phyloP scores from a whole-genome alignment of 2,888 invertebrate genomes.

The Chironomus tentans region DNA sequence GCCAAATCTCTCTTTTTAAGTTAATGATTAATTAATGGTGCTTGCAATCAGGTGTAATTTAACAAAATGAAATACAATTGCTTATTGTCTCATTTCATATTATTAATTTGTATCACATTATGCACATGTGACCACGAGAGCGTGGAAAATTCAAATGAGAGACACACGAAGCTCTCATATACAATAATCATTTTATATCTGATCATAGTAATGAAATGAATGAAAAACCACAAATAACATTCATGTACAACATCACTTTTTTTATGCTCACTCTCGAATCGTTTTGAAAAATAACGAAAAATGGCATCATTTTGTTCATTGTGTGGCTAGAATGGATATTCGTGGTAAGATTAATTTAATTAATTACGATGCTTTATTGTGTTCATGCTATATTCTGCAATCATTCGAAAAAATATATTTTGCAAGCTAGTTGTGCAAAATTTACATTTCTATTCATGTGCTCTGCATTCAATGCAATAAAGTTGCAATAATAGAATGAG shows the following conservation, averaged over 20 bases:
- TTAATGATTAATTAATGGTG: constrained; percentile 15
- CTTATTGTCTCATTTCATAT: neutral
- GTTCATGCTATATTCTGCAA: neutral
- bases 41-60: constrained; percentile 23
- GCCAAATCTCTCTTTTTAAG: neutral
- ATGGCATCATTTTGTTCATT: neutral
- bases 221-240: neutral
- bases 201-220: neutral
- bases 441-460: too few relatives aligned
- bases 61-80: constrained; percentile 24
- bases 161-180: neutral
- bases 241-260: constrained; percentile 8
- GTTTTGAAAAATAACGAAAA: neutral
- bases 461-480: too few relatives aligned
- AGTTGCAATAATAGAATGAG: too few relatives aligned
- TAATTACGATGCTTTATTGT: constrained; percentile 3
- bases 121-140: neutral
- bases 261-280: too few relatives aligned
- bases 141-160: neutral
- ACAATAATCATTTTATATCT: neutral
- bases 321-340: neutral
- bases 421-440: too few relatives aligned
- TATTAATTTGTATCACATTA: neutral
- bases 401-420: too few relatives aligned
- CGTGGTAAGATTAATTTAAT: constrained; percentile 2